Conservation (phyloP, 2,888 invertebrate species). For the Conistra vaccinii region DNA sequence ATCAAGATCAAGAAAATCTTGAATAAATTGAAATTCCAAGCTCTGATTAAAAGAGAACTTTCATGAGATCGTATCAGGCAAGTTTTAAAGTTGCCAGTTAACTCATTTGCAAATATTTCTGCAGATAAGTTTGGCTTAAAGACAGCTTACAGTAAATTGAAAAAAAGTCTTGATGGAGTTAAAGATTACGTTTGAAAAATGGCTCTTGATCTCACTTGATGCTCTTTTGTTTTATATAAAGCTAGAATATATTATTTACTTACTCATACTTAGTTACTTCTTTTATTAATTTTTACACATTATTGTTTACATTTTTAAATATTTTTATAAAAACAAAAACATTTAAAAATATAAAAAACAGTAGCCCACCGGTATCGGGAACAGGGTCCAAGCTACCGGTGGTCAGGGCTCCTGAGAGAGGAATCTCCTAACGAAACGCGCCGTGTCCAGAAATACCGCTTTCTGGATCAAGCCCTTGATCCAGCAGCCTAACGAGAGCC, state of each 20-base stretch:
- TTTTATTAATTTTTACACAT: too few relatives aligned
- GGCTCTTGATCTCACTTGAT: slow-evolving; percentile 6
- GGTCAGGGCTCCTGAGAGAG: too few relatives aligned
- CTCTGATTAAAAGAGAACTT: slow-evolving; percentile 45
- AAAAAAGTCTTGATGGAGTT: slow-evolving; percentile 30
- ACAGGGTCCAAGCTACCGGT: too few relatives aligned
- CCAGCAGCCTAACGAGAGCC: too few relatives aligned
- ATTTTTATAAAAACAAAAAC: too few relatives aligned
- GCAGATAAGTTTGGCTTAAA: slow-evolving; percentile 28
- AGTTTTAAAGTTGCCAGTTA: slow-evolving; percentile 41
- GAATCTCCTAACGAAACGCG: too few relatives aligned
- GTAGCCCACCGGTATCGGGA: too few relatives aligned
- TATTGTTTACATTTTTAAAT: too few relatives aligned
- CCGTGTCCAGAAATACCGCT: too few relatives aligned
- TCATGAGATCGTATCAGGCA: slow-evolving; percentile 41
- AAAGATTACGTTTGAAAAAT: slow-evolving; percentile 15
- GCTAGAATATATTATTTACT: neutral
- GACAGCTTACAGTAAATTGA: slow-evolving; percentile 46
- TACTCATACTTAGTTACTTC: too few relatives aligned
- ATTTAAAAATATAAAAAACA: too few relatives aligned
- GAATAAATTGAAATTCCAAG: slow-evolving; percentile 45
- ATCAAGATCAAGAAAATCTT: slow-evolving; percentile 23
- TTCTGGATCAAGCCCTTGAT: too few relatives aligned
- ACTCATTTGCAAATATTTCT: slow-evolving; percentile 53
- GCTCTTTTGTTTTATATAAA: slow-evolving; percentile 7